phyloP scores from a whole-genome alignment of 1,140 invertebrate species.

The Pentalonia nigronervosa region DNA sequence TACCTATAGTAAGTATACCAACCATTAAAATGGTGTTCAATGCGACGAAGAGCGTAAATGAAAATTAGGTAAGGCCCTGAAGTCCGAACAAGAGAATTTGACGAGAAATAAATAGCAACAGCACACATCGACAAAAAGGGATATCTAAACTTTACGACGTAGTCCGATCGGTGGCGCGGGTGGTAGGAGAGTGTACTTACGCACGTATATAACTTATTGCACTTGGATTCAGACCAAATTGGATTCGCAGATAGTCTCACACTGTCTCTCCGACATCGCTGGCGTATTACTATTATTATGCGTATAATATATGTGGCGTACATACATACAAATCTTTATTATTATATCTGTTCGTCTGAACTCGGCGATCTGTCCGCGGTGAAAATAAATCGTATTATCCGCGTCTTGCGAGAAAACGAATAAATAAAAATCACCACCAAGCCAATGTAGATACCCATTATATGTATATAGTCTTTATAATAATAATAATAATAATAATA shows the following conservation, averaged over 20 bases:
- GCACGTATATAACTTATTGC: conserved; percentile 24
- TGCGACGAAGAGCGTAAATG: background rate
- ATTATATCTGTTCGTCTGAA: background rate
- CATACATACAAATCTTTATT: background rate
- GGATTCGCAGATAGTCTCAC: background rate
- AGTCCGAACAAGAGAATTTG: background rate
- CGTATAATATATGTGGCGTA: too few relatives aligned
- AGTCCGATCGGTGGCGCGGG: background rate
- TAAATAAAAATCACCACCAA: background rate
- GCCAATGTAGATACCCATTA: background rate
- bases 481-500: too few relatives aligned
- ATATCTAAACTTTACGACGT: background rate
- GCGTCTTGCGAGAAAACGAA: background rate
- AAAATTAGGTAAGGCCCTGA: background rate
- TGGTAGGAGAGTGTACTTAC: background rate
- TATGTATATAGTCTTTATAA: background rate
- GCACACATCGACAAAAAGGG: background rate
- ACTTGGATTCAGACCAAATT: conserved; percentile 36
- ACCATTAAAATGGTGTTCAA: background rate
- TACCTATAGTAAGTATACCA: background rate
- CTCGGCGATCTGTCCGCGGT: background rate
- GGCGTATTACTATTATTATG: background rate
- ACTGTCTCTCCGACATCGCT: background rate
- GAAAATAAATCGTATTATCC: background rate
- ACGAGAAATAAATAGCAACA: background rate